A percentile compares a stretch with the other conserved stretches of the same genome.
Evolutionary conservation across 2,113 vertebrate species (phyloP).

Genomic region (Erythrolamprus reginae): DNA sequence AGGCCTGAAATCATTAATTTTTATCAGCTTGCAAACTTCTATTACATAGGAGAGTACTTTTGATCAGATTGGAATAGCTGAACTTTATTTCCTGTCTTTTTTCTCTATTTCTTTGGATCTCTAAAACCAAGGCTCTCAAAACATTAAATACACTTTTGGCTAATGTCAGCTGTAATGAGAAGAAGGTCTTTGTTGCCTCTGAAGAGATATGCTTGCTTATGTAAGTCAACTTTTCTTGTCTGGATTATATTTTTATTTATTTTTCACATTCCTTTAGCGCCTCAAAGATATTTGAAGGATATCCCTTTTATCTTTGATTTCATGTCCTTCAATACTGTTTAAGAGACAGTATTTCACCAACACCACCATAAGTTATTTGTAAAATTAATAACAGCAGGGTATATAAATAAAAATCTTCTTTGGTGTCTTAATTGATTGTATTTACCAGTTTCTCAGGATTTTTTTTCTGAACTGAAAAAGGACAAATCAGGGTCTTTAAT

Average conservation of each 20-base stretch:
- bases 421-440: not conserved
- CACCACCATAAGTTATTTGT: not conserved
- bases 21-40: not conserved
- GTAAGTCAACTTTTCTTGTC: slow-evolving; percentile 57
- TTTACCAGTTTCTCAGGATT: not conserved
- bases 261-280: not conserved
- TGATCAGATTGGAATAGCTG: not conserved
- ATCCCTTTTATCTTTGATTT: not conserved
- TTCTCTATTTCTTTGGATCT: not conserved
- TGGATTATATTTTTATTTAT: not conserved
- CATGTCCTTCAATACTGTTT: not conserved
- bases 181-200: slow-evolving; percentile 65
- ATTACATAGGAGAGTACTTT: not conserved
- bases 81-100: not conserved
- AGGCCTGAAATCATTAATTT: not conserved
- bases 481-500: not conserved
- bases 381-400: not conserved
- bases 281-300: not conserved
- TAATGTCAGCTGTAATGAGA: slow-evolving; percentile 62
- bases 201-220: slow-evolving; percentile 60
- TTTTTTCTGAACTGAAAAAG: not conserved
- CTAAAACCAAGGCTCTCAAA: slow-evolving; percentile 72
- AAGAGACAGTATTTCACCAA: not conserved
- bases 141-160: slow-evolving; percentile 82
- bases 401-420: not conserved